Conservation (phyloP, 1,140 invertebrate species). For the Solenopsis fugax region DNA sequence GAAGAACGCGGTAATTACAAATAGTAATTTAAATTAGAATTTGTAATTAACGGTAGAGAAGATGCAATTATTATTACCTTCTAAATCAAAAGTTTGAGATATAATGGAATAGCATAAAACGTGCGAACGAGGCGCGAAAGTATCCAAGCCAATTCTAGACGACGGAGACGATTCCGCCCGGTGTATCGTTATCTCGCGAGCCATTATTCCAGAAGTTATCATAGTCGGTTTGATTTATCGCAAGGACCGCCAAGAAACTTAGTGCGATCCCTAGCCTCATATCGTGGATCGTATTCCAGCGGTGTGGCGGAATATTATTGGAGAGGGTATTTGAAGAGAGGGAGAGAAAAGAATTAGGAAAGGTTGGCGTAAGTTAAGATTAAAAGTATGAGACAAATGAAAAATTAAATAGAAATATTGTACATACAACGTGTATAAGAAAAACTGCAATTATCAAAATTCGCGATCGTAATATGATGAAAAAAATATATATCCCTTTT, state of each 20-base stretch:
- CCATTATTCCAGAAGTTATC: constrained; percentile 81
- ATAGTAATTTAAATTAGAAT: constrained; percentile 14
- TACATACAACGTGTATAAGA: constrained; percentile 57
- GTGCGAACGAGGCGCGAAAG: constrained; percentile 70
- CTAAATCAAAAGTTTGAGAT: constrained; percentile 45
- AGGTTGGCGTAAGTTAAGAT: constrained; percentile 50
- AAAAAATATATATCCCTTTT: not conserved
- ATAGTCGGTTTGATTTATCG: constrained; percentile 80
- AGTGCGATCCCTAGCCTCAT: constrained; percentile 38
- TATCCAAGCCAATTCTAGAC: constrained; percentile 74
- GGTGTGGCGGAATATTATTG: constrained; percentile 49
- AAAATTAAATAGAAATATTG: constrained; percentile 37
- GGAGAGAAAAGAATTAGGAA: constrained; percentile 17
- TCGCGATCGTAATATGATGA: not conserved
- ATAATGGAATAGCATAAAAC: constrained; percentile 29
- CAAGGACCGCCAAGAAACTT: constrained; percentile 57
- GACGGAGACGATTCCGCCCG: constrained; percentile 68
- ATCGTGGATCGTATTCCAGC: constrained; percentile 60
- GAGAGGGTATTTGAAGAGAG: constrained; percentile 13
- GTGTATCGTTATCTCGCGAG: constrained; percentile 79
- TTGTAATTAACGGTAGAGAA: constrained; percentile 27
- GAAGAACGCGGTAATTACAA: not conserved
- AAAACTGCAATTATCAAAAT: constrained; percentile 49
- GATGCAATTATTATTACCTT: constrained; percentile 23
- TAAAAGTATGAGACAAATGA: constrained; percentile 63